phyloP scores from a whole-genome alignment of 2,888 invertebrate species.

The Synanthedon andrenaeformis region DNA sequence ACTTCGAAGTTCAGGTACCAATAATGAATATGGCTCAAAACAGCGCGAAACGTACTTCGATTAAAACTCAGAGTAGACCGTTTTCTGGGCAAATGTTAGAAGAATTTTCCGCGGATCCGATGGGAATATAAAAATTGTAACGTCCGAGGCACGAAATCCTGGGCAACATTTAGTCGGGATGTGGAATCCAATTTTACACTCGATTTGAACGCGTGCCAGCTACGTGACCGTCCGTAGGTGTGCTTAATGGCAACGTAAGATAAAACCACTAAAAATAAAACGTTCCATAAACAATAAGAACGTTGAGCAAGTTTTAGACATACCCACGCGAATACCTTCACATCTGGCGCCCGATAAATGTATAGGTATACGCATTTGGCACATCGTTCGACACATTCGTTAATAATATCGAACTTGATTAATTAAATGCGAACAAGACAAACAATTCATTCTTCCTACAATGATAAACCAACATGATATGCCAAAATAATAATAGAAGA shows the following conservation, averaged over 20 bases:
- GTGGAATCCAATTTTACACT: constrained; percentile 59
- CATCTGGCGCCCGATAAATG: constrained; percentile 7
- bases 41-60: too few species aligned
- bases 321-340: constrained; percentile 32
- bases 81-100: too few species aligned
- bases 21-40: too few species aligned
- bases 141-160: constrained; percentile 26
- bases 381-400: constrained; percentile 2
- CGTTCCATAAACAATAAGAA: constrained; percentile 60
- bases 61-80: too few species aligned
- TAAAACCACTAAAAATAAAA: constrained; percentile 61
- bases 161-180: constrained; percentile 24
- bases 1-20: too few species aligned
- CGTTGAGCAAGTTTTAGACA: constrained; percentile 26
- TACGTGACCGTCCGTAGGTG: constrained; percentile 49
- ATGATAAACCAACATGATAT: not conserved
- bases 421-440: not conserved
- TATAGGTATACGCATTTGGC: constrained; percentile 4
- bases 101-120: too few species aligned
- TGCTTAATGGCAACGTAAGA: constrained; percentile 56
- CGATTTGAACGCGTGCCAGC: constrained; percentile 57
- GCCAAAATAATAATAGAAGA: not conserved
- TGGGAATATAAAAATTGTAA: too few species aligned
- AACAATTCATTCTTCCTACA: not conserved
- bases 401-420: constrained; percentile 1